Percentiles rank a stretch among this genome's conserved stretches.
Evolutionary conservation across 2,113 vertebrate species (phyloP).

Genomic region (Indicator maculatus): DNA sequence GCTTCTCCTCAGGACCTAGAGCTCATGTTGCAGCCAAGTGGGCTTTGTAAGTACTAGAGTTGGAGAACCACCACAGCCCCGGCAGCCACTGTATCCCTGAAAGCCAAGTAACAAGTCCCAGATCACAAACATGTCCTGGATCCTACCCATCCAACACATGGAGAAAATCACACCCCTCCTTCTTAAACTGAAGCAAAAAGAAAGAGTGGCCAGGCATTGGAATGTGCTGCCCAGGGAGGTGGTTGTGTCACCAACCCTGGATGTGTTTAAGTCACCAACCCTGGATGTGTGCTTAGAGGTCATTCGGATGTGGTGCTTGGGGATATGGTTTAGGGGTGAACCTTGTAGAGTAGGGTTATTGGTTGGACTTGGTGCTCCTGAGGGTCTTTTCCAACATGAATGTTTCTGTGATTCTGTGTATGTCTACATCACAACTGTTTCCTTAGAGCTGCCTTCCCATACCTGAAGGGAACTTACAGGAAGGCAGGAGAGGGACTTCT

Average conservation of each 20-base stretch:
- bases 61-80: background rate
- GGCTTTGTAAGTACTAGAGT: background rate
- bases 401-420: background rate
- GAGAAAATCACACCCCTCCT: background rate
- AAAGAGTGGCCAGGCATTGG: too few relatives aligned
- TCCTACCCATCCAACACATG: fast-evolving
- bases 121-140: background rate
- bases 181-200: background rate
- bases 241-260: too few relatives aligned
- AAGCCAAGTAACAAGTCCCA: background rate
- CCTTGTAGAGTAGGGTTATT: too few relatives aligned
- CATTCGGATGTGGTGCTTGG: too few relatives aligned
- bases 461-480: too few relatives aligned
- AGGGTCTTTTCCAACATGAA: too few relatives aligned
- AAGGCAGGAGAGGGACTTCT: too few relatives aligned
- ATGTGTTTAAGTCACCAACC: too few relatives aligned
- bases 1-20: background rate
- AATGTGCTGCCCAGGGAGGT: too few relatives aligned
- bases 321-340: too few relatives aligned
- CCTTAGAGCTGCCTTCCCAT: background rate
- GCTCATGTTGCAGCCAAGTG: background rate
- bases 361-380: too few relatives aligned
- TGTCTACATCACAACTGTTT: background rate
- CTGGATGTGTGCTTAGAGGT: too few relatives aligned
- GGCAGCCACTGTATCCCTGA: fast-evolving